phyloP scores from a whole-genome alignment of 1,140 invertebrate genomes.

The Yoshiicerus persimilis region DNA sequence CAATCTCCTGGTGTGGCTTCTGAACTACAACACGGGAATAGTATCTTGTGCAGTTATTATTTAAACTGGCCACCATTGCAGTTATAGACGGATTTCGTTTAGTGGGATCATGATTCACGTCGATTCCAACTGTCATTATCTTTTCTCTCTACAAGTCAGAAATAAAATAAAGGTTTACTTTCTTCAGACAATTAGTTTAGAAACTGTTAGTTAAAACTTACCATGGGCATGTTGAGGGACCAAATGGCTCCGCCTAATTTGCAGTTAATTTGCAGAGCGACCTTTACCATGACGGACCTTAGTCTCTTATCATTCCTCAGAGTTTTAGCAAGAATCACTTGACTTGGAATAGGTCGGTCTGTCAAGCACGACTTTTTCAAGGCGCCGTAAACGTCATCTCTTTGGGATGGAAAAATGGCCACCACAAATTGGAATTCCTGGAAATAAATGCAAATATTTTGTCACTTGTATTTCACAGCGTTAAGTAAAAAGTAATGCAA shows the following conservation, averaged over 20 bases:
- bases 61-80: conserved; percentile 80
- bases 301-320: conserved; percentile 70
- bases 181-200: background rate
- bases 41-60: conserved; percentile 73
- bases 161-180: background rate
- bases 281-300: conserved; percentile 80
- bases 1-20: conserved; percentile 69
- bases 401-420: conserved; percentile 72
- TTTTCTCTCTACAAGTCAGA: conserved; percentile 53
- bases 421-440: conserved; percentile 68
- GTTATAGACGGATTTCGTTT: conserved; percentile 60
- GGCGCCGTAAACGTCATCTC: conserved; percentile 84
- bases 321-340: conserved; percentile 67
- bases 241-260: conserved; percentile 92
- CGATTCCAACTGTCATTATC: conserved; percentile 89
- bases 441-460: no score
- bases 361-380: conserved; percentile 86
- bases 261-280: conserved; percentile 91
- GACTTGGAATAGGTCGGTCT: conserved; percentile 74
- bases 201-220: conserved; percentile 52
- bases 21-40: conserved; percentile 71
- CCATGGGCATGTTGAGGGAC: conserved; percentile 77
- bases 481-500: background rate
- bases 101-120: conserved; percentile 74
- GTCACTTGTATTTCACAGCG: no score